phyloP scores from a whole-genome alignment of 2,113 vertebrate species.

The Podarcis muralis region DNA sequence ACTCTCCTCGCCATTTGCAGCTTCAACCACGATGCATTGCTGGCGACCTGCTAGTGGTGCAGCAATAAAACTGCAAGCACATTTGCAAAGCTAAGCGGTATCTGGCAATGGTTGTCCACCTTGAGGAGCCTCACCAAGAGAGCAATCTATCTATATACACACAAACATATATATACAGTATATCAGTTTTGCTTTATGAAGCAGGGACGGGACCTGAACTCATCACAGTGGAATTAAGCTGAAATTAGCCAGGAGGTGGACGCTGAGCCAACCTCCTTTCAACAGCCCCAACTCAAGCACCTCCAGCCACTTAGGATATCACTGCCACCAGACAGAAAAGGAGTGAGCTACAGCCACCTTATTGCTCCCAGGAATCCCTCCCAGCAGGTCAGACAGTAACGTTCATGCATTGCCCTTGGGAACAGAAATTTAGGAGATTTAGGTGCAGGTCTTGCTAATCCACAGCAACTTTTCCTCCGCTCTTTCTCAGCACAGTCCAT shows the following conservation, averaged over 20 bases:
- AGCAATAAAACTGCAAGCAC: too few species aligned
- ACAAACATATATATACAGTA: background rate
- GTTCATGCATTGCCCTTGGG: background rate
- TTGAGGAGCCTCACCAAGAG: background rate
- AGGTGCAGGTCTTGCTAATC: too few species aligned
- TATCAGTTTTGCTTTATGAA: background rate
- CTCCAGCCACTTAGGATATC: background rate
- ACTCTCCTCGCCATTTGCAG: too few species aligned
- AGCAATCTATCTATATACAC: background rate
- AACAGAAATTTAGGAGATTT: background rate
- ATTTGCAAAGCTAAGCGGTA: too few species aligned
- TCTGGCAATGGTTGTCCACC: background rate
- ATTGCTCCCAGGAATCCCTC: background rate
- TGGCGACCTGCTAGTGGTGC: too few species aligned
- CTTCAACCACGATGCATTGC: background rate
- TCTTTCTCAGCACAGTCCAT: too few species aligned
- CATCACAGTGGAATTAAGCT: background rate
- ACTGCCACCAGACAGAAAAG: background rate
- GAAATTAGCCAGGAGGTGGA: background rate
- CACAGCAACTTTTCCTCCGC: too few species aligned
- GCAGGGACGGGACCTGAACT: background rate
- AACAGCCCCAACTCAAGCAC: background rate
- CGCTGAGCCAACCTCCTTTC: background rate
- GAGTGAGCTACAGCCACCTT: background rate
- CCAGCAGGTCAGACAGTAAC: background rate